phyloP scores from a whole-genome alignment of 2,113 vertebrate genomes.

The Xiphophorus hellerii region DNA sequence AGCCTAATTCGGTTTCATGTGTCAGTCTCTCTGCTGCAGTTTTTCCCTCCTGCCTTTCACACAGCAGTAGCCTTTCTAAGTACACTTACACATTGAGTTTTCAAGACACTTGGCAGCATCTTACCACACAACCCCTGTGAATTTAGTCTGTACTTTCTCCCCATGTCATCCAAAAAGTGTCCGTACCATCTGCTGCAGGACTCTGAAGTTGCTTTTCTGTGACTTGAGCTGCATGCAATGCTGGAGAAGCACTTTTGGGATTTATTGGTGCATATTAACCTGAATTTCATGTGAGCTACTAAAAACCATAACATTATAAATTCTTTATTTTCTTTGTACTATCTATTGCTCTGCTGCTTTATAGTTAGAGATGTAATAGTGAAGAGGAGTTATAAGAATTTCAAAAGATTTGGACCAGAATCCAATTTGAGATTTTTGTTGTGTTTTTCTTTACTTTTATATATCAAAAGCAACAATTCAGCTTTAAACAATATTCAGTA shows the following conservation, averaged over 20 bases:
- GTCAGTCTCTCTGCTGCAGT: not conserved
- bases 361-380: not conserved
- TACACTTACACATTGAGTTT: slow-evolving; percentile 6
- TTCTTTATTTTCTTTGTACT: not conserved
- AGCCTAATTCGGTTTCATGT: not conserved
- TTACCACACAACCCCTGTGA: slow-evolving; percentile 8
- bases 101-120: slow-evolving; percentile 1
- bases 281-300: not conserved
- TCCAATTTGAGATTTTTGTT: not conserved
- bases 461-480: too few species aligned
- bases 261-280: not conserved
- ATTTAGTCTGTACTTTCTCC: slow-evolving; percentile 16
- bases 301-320: not conserved
- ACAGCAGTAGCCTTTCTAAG: not conserved
- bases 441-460: not conserved
- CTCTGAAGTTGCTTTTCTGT: slow-evolving; percentile 7
- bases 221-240: not conserved
- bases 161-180: slow-evolving; percentile 8
- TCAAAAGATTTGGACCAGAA: not conserved
- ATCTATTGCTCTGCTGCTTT: not conserved
- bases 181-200: slow-evolving; percentile 1
- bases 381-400: not conserved
- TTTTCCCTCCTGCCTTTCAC: not conserved
- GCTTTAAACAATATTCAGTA: too few species aligned
- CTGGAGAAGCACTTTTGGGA: not conserved